Evolutionary conservation across 2,113 vertebrate species (phyloP), one percentile per base, ranked within the genome.

Genomic region (Fulmarus glacialis): DNA sequence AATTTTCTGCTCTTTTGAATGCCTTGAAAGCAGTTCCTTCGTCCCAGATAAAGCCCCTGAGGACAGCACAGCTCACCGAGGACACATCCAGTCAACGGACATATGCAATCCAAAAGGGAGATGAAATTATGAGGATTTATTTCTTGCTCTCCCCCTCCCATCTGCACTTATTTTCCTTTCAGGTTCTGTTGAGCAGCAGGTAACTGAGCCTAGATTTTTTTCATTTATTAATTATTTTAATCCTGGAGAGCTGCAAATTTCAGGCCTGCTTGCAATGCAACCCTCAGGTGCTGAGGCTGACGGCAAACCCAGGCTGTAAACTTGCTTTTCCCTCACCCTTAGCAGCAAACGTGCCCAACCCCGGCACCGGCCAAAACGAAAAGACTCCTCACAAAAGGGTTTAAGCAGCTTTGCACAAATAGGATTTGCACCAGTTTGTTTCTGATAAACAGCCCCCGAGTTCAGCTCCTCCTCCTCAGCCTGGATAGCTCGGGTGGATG

Each of bases 391-490:
- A 24, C 36, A 4, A 47, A 81, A 59, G 89, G 59, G 7, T 48
- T 92, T 91, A 87, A 94, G 93, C 91, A 22, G 96, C 93, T 97
- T 97, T 96, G 64, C 55, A 38, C 84, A 94, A 96, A 96, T 78
- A 62, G 91, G 97, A 94, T 97, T 96, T 85, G 78, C 36, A 72
- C 29, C 56, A 11, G 70, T 47, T 88, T 88, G 64, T 60, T 94
- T 74, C 81, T n/a, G 68, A 71, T n/a, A 67, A 95, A 89, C 87
- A 95, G 55, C 22, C n/a, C 56, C 6, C 0, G 42, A 26, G 50
- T n/a, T 89, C 80, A 68, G 91, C 82, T 79, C 55, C 94, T 84
- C 71, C 78, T 42, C 24, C 78, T 40, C 73, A 36, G 45, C 73
- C 43, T 2, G 0, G 48, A 15, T 1, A 40, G 72, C 62, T 92